phyloP scores from a whole-genome alignment of 64 coral and sea anemone species.

The Montipora foliosa region DNA sequence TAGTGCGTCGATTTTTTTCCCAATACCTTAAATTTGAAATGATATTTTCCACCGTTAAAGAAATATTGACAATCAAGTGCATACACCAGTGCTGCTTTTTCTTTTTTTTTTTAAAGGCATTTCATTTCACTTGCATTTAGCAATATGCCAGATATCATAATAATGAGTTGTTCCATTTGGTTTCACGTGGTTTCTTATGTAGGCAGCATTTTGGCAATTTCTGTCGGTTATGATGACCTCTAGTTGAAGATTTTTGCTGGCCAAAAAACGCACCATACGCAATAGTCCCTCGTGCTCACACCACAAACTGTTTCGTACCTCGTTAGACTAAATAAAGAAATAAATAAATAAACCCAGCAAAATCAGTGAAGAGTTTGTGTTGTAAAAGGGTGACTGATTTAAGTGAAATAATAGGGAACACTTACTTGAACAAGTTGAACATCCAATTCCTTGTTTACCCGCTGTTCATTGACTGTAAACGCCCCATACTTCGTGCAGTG shows the following conservation, averaged over 20 bases:
- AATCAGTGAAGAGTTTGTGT: not conserved
- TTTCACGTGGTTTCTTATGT: not conserved
- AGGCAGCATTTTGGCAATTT: not conserved
- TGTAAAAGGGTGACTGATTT: too few species aligned
- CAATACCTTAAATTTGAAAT: conserved; percentile 9
- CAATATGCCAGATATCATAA: not conserved
- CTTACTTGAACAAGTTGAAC: conserved; percentile 28
- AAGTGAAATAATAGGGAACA: too few species aligned
- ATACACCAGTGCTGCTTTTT: not conserved
- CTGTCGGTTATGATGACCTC: conserved; percentile 28
- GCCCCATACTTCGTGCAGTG: conserved; percentile 2
- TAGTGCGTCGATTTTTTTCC: not conserved
- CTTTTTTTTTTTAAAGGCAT: too few species aligned
- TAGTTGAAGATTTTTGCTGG: not conserved
- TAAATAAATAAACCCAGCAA: not conserved
- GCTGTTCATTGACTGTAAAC: conserved; percentile 1
- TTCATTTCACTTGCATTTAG: too few species aligned
- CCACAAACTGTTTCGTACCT: conserved; percentile 33
- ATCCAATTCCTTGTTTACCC: conserved; percentile 11
- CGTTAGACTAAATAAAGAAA: not conserved
- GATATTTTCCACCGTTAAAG: not conserved
- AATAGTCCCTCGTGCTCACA: conserved; percentile 3
- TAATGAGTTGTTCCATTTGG: not conserved
- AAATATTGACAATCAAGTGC: not conserved
- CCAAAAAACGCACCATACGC: not conserved